Evolutionary conservation across 2,888 invertebrate genomes (phyloP).

Genomic region (Lydus trimaculatus): DNA sequence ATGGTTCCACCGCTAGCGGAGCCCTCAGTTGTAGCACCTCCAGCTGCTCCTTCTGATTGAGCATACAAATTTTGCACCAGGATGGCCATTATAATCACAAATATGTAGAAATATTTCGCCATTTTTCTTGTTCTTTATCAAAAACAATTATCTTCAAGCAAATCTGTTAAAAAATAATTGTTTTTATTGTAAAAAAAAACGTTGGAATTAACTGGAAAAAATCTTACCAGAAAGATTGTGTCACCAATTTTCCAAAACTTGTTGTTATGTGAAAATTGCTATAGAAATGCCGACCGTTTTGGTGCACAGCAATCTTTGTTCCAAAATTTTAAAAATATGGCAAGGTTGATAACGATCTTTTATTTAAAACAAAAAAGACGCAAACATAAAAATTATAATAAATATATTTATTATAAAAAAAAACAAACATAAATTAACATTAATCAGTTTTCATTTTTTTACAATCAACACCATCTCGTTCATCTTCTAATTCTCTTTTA

Average conservation of each 20-base stretch:
- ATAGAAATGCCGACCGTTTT: not conserved
- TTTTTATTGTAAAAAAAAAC: not conserved
- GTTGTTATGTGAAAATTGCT: not conserved
- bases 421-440: slow-evolving; percentile 15
- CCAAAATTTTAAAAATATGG: no score
- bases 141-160: not conserved
- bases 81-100: not conserved
- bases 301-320: not conserved
- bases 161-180: not conserved
- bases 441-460: not conserved
- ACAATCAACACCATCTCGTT: slow-evolving; percentile 12
- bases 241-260: not conserved
- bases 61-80: not conserved
- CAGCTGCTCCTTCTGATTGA: not conserved
- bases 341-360: no score
- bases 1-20: not conserved
- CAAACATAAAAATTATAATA: not conserved
- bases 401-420: not conserved
- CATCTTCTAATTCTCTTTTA: slow-evolving; percentile 31
- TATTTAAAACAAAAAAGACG: no score
- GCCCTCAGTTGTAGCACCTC: not conserved
- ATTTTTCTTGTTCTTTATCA: no score
- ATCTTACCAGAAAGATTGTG: not conserved
- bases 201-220: not conserved
- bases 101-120: not conserved